These are phyloP conservation scores for Cyrtonyx montezumae DNA, from an alignment of 2,113 vertebrate genomes.

Conservation along the genomic window DNA sequence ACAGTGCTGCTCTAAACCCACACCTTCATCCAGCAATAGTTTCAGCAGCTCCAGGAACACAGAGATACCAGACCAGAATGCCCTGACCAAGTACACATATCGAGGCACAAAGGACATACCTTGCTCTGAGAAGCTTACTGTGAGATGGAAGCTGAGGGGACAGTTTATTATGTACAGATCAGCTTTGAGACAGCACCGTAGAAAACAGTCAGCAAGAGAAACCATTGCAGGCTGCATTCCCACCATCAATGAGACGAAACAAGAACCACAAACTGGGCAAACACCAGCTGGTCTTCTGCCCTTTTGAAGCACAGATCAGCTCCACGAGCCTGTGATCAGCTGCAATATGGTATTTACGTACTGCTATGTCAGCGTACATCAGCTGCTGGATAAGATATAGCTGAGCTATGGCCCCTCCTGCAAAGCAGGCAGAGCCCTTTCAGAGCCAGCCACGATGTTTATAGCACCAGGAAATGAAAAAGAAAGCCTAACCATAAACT, in stretches of 20 bases:
- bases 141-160: neutral
- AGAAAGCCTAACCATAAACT: conserved; percentile 46
- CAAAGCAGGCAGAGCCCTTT: conserved; percentile 2
- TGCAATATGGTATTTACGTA: conserved; percentile 10
- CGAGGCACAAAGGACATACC: neutral
- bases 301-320: neutral
- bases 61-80: neutral
- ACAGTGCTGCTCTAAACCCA: neutral
- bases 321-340: neutral
- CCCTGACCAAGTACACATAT: neutral
- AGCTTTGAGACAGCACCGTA: neutral
- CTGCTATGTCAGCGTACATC: conserved; percentile 1
- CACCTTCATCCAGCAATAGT: neutral
- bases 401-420: neutral
- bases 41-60: neutral
- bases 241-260: neutral
- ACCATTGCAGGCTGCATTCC: neutral
- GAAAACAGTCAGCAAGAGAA: neutral
- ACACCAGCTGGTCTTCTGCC: neutral
- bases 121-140: neutral
- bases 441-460: conserved; percentile 36
- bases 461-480: conserved; percentile 63
- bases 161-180: neutral
- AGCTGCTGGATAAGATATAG: conserved; percentile 36
- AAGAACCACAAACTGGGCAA: neutral